phyloP scores from a whole-genome alignment of 2,797 vertebrate species.

The Botia almorhae region DNA sequence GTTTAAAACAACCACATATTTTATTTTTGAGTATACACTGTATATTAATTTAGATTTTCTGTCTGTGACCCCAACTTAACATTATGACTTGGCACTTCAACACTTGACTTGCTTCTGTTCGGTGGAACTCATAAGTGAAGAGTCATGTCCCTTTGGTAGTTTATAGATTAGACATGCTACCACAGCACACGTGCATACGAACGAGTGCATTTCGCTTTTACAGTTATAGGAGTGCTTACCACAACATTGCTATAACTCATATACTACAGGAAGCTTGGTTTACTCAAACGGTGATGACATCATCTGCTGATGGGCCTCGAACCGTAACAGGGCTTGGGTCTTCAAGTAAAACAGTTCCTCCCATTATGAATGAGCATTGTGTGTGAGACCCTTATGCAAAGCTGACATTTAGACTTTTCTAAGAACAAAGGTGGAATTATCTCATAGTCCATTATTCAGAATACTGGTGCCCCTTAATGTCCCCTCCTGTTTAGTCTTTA shows the following conservation, averaged over 20 bases:
- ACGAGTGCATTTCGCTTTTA: constrained; percentile 15
- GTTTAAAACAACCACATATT: neutral
- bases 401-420: too few species aligned
- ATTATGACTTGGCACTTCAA: constrained; percentile 5
- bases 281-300: neutral
- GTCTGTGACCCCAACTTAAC: neutral
- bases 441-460: neutral
- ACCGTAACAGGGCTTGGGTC: neutral
- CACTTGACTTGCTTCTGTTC: neutral
- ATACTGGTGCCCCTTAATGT: too few species aligned
- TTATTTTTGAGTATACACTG: neutral
- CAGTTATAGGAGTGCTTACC: constrained; percentile 37
- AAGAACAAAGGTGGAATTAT: neutral
- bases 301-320: neutral
- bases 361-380: too few species aligned
- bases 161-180: constrained; percentile 14
- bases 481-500: too few species aligned
- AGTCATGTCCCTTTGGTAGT: constrained; percentile 12
- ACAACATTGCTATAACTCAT: neutral
- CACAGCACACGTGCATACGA: constrained; percentile 15
- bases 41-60: neutral
- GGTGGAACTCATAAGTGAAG: constrained; percentile 4
- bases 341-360: constrained; percentile 12
- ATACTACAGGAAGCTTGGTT: neutral
- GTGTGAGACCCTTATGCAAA: too few species aligned